Evolutionary conservation across 2,113 vertebrate species (phyloP).

Genomic region (Kryptolebias marmoratus): DNA sequence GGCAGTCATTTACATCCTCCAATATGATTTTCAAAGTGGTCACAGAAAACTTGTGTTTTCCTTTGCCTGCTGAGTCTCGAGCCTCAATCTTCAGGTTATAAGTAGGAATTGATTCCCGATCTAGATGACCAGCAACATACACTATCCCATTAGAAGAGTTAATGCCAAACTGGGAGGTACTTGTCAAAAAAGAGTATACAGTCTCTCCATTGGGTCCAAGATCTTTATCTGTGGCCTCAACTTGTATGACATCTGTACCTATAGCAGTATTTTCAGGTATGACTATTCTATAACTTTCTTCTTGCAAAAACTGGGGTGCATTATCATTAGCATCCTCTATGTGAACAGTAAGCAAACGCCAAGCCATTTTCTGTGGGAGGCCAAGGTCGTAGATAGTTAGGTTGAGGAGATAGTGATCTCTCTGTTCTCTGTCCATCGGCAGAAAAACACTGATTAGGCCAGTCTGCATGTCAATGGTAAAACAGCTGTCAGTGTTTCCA

Average conservation of each 20-base stretch:
- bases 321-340: constrained; percentile 95
- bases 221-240: constrained; percentile 95
- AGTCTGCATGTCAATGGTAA: constrained; percentile 88
- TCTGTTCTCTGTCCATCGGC: constrained; percentile 93
- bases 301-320: constrained; percentile 88
- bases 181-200: constrained; percentile 89
- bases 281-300: constrained; percentile 84
- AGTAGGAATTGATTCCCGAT: constrained; percentile 86
- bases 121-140: constrained; percentile 90
- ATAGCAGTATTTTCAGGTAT: constrained; percentile 93
- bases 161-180: constrained; percentile 90
- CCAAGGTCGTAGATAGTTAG: constrained; percentile 95
- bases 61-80: constrained; percentile 87
- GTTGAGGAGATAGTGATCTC: constrained; percentile 91
- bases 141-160: constrained; percentile 91
- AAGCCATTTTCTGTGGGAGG: constrained; percentile 88
- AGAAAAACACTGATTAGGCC: constrained; percentile 90
- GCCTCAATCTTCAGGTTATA: constrained; percentile 94
- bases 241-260: constrained; percentile 92
- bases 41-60: constrained; percentile 85
- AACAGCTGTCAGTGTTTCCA: constrained; percentile 92
- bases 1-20: constrained; percentile 95
- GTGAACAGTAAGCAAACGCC: constrained; percentile 89
- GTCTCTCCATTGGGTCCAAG: constrained; percentile 89
- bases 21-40: constrained; percentile 87